These are phyloP conservation scores for Ochotona curzoniae DNA, from an alignment of 2,113 vertebrate genomes.

Conservation along the genomic window DNA sequence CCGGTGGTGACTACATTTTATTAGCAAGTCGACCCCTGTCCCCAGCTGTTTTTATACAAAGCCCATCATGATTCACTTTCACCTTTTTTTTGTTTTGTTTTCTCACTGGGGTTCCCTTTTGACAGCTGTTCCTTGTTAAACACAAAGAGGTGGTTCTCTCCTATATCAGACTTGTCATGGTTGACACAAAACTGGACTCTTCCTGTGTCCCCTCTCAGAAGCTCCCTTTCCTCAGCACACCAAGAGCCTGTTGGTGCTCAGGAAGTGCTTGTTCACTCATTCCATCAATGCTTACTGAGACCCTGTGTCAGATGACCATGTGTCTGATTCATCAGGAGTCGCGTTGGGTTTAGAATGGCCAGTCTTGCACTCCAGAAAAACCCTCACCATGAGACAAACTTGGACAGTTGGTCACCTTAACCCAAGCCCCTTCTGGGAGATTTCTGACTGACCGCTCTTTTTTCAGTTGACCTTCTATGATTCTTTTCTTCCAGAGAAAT, in stretches of 20 bases:
- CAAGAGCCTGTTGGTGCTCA: neutral
- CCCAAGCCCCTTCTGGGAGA: neutral
- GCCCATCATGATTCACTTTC: neutral
- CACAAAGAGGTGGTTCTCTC: neutral
- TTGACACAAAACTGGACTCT: neutral
- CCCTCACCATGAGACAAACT: neutral
- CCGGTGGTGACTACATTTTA: neutral
- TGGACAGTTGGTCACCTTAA: neutral
- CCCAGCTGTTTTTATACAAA: neutral
- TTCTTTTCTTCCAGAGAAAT: neutral
- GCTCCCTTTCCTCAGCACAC: neutral
- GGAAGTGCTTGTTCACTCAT: neutral
- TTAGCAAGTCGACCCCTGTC: neutral
- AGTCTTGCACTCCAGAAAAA: neutral
- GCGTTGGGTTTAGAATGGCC: slow-evolving; percentile 31
- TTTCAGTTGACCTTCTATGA: neutral
- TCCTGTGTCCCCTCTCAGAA: neutral
- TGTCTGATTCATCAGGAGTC: neutral
- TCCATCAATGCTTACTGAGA: neutral
- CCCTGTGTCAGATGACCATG: neutral
- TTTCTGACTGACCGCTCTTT: neutral
- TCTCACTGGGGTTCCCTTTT: neutral
- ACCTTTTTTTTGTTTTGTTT: slow-evolving; percentile 35
- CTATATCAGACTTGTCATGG: neutral
- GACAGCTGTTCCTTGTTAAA: neutral